Percentiles rank a stretch among this genome's conserved stretches.
Conservation (phyloP, 1,140 invertebrate species). For the Drosophila arawakana region DNA sequence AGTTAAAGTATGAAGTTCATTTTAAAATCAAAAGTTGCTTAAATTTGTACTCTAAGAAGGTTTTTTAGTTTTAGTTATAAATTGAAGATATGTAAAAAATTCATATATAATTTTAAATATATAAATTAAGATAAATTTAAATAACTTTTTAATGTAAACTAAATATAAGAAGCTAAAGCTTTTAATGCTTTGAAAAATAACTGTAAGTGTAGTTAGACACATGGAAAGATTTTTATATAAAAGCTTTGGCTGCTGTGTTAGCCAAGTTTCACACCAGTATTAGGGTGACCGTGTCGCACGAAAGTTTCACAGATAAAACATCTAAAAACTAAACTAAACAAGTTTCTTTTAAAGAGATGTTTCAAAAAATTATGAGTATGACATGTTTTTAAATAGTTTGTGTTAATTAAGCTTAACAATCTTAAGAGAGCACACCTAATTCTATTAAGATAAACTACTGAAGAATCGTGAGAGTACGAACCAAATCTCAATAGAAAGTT, state of each 20-base stretch:
- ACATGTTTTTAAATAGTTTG: too few relatives aligned
- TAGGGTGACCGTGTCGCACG: constrained; percentile 11
- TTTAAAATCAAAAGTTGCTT: too few relatives aligned
- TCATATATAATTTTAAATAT: too few relatives aligned
- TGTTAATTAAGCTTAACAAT: too few relatives aligned
- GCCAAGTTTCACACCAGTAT: constrained; percentile 18
- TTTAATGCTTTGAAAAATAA: neutral
- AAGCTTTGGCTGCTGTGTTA: neutral
- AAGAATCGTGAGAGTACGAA: neutral
- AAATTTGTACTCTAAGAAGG: too few relatives aligned
- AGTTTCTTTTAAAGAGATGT: neutral
- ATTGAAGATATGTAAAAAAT: too few relatives aligned
- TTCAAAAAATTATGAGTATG: neutral
- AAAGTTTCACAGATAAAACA: neutral
- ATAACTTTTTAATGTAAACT: too few relatives aligned
- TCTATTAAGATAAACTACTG: neutral
- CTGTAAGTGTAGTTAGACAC: neutral
- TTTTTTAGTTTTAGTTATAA: too few relatives aligned
- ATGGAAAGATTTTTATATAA: neutral
- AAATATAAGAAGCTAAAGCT: too few relatives aligned
- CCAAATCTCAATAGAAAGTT: neutral
- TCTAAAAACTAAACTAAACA: neutral
- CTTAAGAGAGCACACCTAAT: too few relatives aligned
- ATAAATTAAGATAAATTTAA: too few relatives aligned
- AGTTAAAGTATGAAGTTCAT: too few relatives aligned